A percentile compares a stretch with the other conserved stretches of the same genome.
phyloP scores from a whole-genome alignment of 2,888 invertebrate species.

The Morinoia aosen region DNA sequence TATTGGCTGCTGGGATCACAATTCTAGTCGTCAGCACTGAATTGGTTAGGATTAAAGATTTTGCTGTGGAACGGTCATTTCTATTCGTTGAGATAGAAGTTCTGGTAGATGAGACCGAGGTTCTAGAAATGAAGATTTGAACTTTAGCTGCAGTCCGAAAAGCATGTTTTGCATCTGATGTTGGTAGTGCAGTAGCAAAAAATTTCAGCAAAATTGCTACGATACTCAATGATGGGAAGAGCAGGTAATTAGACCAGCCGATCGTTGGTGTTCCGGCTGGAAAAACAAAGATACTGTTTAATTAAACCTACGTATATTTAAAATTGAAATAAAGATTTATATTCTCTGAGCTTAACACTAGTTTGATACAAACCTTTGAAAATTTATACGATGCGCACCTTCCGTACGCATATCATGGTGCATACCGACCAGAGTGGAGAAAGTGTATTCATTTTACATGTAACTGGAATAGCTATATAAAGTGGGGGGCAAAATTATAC shows the following conservation, averaged over 20 bases:
- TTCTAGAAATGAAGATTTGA: not conserved
- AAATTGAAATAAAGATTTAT: not conserved
- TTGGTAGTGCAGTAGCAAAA: not conserved
- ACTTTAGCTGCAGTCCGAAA: not conserved
- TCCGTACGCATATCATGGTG: no score
- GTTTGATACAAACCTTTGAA: not conserved
- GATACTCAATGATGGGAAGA: not conserved
- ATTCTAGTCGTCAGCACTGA: not conserved
- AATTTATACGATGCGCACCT: not conserved
- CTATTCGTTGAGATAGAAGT: not conserved
- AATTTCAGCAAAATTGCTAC: not conserved
- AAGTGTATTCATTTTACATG: no score
- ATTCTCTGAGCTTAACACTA: not conserved
- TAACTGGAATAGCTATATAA: no score
- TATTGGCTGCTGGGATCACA: not conserved
- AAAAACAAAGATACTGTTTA: not conserved
- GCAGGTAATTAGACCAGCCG: not conserved
- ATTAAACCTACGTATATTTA: not conserved
- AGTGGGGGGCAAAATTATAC: no score
- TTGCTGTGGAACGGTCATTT: not conserved
- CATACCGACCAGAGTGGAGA: no score
- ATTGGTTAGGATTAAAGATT: not conserved
- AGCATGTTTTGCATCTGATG: not conserved
- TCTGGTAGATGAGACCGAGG: not conserved
- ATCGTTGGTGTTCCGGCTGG: not conserved